Evolutionary conservation across 2,888 invertebrate genomes (phyloP), one percentile per base, ranked within the genome.

Genomic region (Drosophila stalkeri): DNA sequence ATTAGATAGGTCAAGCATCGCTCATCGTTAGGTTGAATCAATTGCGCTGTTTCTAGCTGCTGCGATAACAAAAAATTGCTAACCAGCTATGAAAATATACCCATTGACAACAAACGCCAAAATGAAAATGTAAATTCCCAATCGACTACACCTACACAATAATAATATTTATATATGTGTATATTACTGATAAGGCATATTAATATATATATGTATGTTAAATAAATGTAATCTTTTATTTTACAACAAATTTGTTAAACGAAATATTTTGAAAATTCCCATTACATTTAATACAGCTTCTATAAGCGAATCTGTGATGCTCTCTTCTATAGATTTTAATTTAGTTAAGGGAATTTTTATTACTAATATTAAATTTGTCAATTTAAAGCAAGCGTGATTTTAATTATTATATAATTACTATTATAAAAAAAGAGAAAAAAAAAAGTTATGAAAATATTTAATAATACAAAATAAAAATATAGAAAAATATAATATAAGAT

Each of bases 111-210:
- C 23, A 52, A 60, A 11, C 59, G n/a, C 3, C 23, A 39, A 14
- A 7, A 1, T 1, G 49, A 12, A 56, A 39, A 57, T 20, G 23
- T 23, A 9, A 31, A 43, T 43, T 31, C 18, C 47, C 49, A 47
- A 60, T 47, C 27, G 12, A 18, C 11, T 33, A 46, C 52, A 46
- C 72, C 66, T 52, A 65, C 66, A 66, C 52, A 35, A 44, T n/a
- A 6, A 31, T n/a, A 23, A n/a, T 20, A 3, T 0, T 6, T 14
- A 35, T 16, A 43, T 31, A 23, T 41, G 14, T 8, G 33, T 8
- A 33, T 35, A 37, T 37, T 20, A 16, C 4, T 20, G 33, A 33
- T 57, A 43, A 43, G 16, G 9, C 43, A 56, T 5, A 20, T 7
- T n/a, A 3, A 33, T 16, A 39, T 54, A 39, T n/a, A 39, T n/a